Base-by-base conservation (phyloP, 2,113 vertebrate genomes). In the Cyanistes caeruleus region DNA sequence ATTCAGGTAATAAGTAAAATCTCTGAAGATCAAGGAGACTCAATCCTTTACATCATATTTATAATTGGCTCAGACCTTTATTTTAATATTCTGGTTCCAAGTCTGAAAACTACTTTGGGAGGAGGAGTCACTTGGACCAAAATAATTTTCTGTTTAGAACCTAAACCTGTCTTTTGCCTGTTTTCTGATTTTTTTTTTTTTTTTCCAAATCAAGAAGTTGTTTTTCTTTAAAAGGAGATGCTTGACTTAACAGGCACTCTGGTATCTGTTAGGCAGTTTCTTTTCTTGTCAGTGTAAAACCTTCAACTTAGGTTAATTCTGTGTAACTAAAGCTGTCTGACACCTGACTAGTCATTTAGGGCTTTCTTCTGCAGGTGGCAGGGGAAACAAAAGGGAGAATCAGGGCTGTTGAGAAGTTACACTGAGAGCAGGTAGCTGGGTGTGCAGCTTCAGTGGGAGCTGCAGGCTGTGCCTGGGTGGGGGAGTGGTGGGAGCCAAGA, bases 1-100 rank as follows among this genome's bases (percentile, higher is more conserved):
- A 74, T 93, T 87, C 56, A 82, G 56, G 51, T 78, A 74, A 60
- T 59, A 89, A 92, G 52, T 84, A 80, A 95, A 81, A 84, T 92
- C 33, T 83, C 49, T 55, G 72, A 63, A 77, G 84, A 92, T 75
- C 28, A 82, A 80, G 72, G 78, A 55, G 79, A 52, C 46, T 59
- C 72, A 27, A 2, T 80, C 44, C 49, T 81, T 80, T 88, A 59
- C 28, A 28, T 85, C 12, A 7, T 62, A 43, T 79, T 87, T 85
- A 10, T 80, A 70, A 84, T 77, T 88, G 68, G 35, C n/a, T 52
- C 13, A 56, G 59, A 88, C 53, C 28, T 82, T 46, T 41, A 39
- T 83, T 93, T 68, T 74, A 70, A 33, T 31, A 5, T 94, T 83
- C n/a, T 59, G 23, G 41, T 44, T 89, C 27, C 9, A 55, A n/a